Conservation (phyloP, 2,113 vertebrate genomes). For the Eira barbara region DNA sequence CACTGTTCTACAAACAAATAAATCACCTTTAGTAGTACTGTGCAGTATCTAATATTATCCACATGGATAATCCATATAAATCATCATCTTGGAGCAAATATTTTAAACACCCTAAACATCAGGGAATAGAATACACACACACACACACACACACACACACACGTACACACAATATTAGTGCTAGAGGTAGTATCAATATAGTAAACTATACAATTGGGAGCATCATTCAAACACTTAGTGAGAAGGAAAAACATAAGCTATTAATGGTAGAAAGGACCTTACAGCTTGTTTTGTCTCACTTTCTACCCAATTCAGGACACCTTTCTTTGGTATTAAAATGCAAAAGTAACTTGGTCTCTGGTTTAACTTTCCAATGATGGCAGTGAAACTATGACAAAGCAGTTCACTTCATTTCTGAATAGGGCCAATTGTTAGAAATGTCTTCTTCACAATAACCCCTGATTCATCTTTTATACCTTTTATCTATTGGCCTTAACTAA, state of each 20-base stretch:
- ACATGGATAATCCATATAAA: slow-evolving; percentile 41
- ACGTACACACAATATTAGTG: neutral
- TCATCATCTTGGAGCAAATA: slow-evolving; percentile 32
- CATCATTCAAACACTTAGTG: neutral
- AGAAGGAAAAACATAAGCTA: neutral
- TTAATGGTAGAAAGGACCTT: neutral
- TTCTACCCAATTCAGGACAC: neutral
- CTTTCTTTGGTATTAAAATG: neutral
- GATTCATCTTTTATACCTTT: neutral
- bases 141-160: neutral
- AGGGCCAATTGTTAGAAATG: neutral
- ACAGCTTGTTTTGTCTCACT: neutral
- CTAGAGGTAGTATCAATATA: neutral
- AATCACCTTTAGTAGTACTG: slow-evolving; percentile 64
- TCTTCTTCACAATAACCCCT: neutral
- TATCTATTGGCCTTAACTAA: neutral
- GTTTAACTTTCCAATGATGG: neutral
- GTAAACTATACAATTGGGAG: neutral
- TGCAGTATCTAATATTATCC: slow-evolving; percentile 40
- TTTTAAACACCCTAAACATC: neutral
- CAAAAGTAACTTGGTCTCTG: neutral
- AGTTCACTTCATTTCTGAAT: neutral
- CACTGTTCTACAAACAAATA: slow-evolving; percentile 55
- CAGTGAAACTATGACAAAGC: neutral
- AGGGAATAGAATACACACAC: neutral